Percentiles rank a stretch among this genome's conserved stretches.
These are phyloP conservation scores for Rhinophrynus dorsalis DNA, from an alignment of 2,797 vertebrate species.

Conservation along the genomic window DNA sequence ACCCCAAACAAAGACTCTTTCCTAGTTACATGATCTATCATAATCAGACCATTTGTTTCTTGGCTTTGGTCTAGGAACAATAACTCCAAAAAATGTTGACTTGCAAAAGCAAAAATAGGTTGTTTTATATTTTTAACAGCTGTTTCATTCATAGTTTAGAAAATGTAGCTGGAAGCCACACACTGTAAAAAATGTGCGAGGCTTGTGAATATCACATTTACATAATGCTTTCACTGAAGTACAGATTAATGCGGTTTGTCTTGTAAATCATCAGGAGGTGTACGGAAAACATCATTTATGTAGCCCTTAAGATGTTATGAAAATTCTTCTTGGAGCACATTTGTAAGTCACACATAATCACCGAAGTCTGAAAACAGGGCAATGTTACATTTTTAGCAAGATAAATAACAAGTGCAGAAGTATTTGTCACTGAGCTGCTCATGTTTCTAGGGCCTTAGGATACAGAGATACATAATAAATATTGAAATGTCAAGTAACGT, in stretches of 20 bases:
- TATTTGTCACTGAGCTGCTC: background rate
- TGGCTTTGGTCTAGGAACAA: conserved; percentile 68
- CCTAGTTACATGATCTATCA: conserved; percentile 80
- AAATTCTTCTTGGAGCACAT: background rate
- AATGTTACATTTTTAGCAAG: background rate
- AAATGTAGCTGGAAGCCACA: background rate
- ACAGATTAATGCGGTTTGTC: background rate
- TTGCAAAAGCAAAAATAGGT: conserved; percentile 57
- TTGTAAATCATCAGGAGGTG: background rate
- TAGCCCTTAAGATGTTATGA: background rate
- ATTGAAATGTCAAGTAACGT: background rate
- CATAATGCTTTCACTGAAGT: background rate
- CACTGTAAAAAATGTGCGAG: background rate
- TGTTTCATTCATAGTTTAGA: conserved; percentile 4
- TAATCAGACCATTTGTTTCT: conserved; percentile 84
- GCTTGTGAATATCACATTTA: background rate
- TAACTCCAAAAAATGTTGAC: conserved; percentile 57
- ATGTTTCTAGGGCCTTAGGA: background rate
- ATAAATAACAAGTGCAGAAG: background rate
- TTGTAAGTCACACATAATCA: background rate
- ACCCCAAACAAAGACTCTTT: conserved; percentile 78
- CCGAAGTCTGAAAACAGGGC: no score
- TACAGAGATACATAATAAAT: background rate
- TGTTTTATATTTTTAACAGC: conserved; percentile 23
- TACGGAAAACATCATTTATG: background rate